phyloP scores from a whole-genome alignment of 2,797 vertebrate species.

The Furcifer pardalis region DNA sequence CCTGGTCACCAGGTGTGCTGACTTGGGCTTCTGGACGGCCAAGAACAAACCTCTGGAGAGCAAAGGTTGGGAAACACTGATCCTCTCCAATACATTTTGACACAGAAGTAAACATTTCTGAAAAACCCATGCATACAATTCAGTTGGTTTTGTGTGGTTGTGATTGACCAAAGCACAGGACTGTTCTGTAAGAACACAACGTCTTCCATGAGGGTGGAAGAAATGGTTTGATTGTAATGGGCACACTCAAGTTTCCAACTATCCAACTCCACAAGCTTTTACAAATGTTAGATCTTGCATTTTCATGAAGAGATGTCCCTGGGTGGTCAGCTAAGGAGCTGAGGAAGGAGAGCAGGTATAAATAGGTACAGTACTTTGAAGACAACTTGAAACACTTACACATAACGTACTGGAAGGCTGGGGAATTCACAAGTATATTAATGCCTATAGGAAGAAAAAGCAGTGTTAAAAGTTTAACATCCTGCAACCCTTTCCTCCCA shows the following conservation, averaged over 20 bases:
- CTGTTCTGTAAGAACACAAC: too few species aligned
- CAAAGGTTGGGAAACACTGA: too few species aligned
- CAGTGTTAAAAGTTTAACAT: neutral
- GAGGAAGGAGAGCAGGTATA: fast-evolving
- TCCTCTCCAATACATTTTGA: too few species aligned
- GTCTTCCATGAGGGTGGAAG: too few species aligned
- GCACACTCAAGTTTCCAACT: neutral
- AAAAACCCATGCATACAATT: too few species aligned
- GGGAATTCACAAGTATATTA: conserved; percentile 94
- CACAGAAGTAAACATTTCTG: too few species aligned
- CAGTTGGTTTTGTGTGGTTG: too few species aligned
- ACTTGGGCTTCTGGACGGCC: too few species aligned
- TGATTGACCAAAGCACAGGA: too few species aligned
- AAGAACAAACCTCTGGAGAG: too few species aligned
- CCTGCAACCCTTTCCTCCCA: fast-evolving
- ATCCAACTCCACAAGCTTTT: neutral
- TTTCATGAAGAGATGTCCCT: neutral
- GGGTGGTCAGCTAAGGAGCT: neutral
- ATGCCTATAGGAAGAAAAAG: conserved; percentile 79
- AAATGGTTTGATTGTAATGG: too few species aligned
- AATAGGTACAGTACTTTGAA: neutral
- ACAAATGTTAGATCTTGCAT: neutral
- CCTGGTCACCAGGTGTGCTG: too few species aligned
- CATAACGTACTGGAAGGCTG: conserved; percentile 92
- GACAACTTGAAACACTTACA: conserved; percentile 81